Percentiles rank a stretch among this genome's conserved stretches.
phyloP scores from a whole-genome alignment of 2,797 vertebrate species.

The Gephyroberyx darwinii region DNA sequence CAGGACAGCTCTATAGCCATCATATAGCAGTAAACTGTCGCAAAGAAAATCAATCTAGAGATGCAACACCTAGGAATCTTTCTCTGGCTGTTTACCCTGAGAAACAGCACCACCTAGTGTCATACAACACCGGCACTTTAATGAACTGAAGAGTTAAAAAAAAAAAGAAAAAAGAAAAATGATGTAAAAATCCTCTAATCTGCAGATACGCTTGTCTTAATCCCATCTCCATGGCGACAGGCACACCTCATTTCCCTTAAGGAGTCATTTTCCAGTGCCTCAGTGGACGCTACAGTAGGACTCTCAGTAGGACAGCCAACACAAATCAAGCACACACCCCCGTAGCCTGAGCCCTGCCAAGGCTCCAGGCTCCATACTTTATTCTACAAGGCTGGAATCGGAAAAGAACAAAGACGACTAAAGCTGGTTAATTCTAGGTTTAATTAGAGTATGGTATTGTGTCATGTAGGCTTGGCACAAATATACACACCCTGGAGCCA shows the following conservation, averaged over 20 bases:
- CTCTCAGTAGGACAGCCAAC: neutral
- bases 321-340: neutral
- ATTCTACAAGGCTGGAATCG: neutral
- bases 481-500: neutral
- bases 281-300: neutral
- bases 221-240: constrained; percentile 9
- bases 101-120: constrained; percentile 12
- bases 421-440: neutral
- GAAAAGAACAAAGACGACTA: neutral
- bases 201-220: neutral
- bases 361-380: no score
- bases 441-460: neutral
- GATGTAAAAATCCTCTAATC: constrained; percentile 7
- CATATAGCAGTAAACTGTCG: no score
- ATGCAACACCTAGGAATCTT: no score
- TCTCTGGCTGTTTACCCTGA: no score
- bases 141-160: no score
- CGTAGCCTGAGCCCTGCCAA: neutral
- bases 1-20: no score
- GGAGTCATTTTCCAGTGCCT: constrained; percentile 27
- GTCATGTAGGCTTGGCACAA: neutral
- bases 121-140: neutral
- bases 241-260: constrained; percentile 13
- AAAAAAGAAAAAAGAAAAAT: neutral
- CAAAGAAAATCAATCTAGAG: no score